phyloP scores from a whole-genome alignment of 2,888 invertebrate species.

The Notocelia uddmanniana region DNA sequence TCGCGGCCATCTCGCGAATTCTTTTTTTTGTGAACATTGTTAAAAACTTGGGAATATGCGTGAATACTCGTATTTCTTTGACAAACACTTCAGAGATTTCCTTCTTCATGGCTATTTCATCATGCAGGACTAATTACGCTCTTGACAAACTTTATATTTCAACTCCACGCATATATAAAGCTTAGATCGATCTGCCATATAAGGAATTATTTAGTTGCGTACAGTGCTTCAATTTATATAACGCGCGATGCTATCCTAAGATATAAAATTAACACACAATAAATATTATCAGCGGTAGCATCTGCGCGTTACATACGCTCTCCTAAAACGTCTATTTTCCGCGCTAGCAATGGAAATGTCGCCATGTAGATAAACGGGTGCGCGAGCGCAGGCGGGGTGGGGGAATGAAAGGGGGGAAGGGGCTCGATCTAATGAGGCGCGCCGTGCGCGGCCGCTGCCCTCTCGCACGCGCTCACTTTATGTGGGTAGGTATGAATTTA shows the following conservation, averaged over 20 bases:
- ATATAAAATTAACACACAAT: slow-evolving; percentile 77
- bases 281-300: slow-evolving; percentile 72
- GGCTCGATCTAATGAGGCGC: slow-evolving; percentile 74
- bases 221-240: slow-evolving; percentile 13
- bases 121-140: not conserved
- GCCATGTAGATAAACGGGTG: slow-evolving; percentile 74
- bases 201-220: not conserved
- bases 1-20: slow-evolving; percentile 23
- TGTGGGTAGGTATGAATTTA: slow-evolving; percentile 70
- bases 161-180: not conserved
- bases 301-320: slow-evolving; percentile 69
- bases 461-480: slow-evolving; percentile 70
- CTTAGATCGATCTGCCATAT: not conserved
- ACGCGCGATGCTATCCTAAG: slow-evolving; percentile 24
- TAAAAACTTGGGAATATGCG: slow-evolving; percentile 13
- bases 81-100: not conserved
- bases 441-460: slow-evolving; percentile 73
- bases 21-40: slow-evolving; percentile 13
- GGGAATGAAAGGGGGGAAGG: slow-evolving; percentile 47
- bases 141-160: slow-evolving; percentile 2
- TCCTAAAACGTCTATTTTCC: slow-evolving; percentile 81
- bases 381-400: slow-evolving; percentile 61
- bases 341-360: slow-evolving; percentile 79
- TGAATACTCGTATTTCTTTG: not conserved
- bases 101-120: not conserved